These are phyloP conservation scores for Barnardius zonarius DNA, from an alignment of 2,113 vertebrate species.

Conservation along the genomic window DNA sequence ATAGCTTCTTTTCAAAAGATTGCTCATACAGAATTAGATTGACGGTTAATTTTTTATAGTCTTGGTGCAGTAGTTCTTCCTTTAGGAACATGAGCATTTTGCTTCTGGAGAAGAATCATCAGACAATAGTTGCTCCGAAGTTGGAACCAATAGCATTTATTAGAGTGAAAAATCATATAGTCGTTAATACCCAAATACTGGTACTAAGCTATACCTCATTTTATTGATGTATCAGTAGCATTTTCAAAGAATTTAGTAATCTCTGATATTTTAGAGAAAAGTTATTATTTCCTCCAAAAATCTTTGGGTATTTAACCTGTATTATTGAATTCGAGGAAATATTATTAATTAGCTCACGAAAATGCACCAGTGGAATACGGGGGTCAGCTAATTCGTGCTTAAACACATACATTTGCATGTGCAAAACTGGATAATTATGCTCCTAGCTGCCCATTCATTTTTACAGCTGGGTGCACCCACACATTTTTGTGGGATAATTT, in stretches of 20 bases:
- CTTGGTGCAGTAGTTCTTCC: neutral
- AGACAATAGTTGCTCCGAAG: neutral
- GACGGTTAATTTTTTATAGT: constrained; percentile 31
- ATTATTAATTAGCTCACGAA: neutral
- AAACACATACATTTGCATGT: constrained; percentile 52
- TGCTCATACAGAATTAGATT: neutral
- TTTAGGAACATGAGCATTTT: neutral
- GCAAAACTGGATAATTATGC: constrained; percentile 47
- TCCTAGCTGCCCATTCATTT: constrained; percentile 48
- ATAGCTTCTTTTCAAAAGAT: constrained; percentile 19
- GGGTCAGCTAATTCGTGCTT: constrained; percentile 39
- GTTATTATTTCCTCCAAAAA: neutral
- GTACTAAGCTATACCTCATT: neutral
- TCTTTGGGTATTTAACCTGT: neutral
- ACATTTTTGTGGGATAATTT: constrained; percentile 64
- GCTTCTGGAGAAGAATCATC: neutral
- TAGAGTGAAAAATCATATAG: neutral
- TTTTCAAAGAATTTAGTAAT: neutral
- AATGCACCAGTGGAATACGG: neutral
- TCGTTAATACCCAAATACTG: neutral
- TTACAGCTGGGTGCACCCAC: constrained; percentile 63
- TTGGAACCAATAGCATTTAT: neutral
- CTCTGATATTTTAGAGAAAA: neutral
- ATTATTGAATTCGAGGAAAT: neutral
- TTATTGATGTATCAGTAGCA: neutral